phyloP scores from a whole-genome alignment of 2,888 invertebrate genomes.

The Metallyticus violacea region DNA sequence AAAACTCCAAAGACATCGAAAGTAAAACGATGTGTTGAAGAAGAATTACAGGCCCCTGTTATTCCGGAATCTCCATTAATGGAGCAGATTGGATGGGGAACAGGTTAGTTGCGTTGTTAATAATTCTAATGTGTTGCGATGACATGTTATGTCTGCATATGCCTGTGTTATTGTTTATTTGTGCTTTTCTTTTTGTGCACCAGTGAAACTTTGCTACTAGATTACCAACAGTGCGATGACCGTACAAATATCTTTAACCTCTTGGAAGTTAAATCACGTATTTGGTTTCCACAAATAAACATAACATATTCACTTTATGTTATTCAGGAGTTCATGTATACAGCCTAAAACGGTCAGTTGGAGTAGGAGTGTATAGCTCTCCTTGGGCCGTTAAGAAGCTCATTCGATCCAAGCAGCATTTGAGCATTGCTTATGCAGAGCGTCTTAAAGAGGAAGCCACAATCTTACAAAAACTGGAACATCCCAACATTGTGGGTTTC shows the following conservation, averaged over 20 bases:
- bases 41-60: slow-evolving; percentile 27
- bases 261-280: too few species aligned
- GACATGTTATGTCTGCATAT: too few species aligned
- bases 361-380: slow-evolving; percentile 64
- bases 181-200: not conserved
- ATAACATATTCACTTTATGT: not conserved
- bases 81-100: slow-evolving; percentile 71
- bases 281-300: too few species aligned
- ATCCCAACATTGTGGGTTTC: slow-evolving; percentile 83
- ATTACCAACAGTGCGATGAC: not conserved
- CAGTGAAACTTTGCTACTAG: not conserved
- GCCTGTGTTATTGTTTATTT: too few species aligned
- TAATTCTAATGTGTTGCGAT: too few species aligned
- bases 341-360: slow-evolving; percentile 69
- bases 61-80: slow-evolving; percentile 74
- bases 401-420: slow-evolving; percentile 49
- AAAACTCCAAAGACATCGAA: slow-evolving; percentile 34
- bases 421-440: slow-evolving; percentile 39
- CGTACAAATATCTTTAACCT: too few species aligned
- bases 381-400: slow-evolving; percentile 86
- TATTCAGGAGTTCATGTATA: slow-evolving; percentile 71
- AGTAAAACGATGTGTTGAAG: slow-evolving; percentile 26
- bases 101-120: slow-evolving; percentile 54
- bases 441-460: slow-evolving; percentile 70
- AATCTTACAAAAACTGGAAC: slow-evolving; percentile 64